Evolutionary conservation across 2,888 invertebrate species (phyloP).

Genomic region (Diarsia rubi): DNA sequence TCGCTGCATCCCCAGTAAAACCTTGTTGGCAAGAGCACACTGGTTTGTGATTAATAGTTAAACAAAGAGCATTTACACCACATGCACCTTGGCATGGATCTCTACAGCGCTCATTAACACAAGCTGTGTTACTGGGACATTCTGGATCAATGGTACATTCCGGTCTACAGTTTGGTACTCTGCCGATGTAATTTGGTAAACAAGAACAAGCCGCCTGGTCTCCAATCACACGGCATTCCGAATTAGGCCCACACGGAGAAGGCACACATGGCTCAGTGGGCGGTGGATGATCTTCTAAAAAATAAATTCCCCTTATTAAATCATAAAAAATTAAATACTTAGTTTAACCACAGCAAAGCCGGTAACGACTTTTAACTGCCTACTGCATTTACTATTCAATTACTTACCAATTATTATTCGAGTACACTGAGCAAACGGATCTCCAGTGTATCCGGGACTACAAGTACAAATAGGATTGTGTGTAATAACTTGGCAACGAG

Average conservation of each 20-base stretch:
- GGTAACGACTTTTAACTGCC: neutral
- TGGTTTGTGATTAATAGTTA: slow-evolving; percentile 95
- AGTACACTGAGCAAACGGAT: slow-evolving; percentile 94
- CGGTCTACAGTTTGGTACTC: slow-evolving; percentile 96
- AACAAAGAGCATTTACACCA: slow-evolving; percentile 95
- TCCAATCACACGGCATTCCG: slow-evolving; percentile 95
- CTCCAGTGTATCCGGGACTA: slow-evolving; percentile 94
- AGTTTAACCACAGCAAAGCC: neutral
- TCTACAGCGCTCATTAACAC: slow-evolving; percentile 95
- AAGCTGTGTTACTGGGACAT: slow-evolving; percentile 95
- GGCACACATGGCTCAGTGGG: slow-evolving; percentile 93
- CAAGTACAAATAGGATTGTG: slow-evolving; percentile 97
- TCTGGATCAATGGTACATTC: slow-evolving; percentile 95
- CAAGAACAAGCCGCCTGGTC: slow-evolving; percentile 97
- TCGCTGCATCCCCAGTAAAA: slow-evolving; percentile 95
- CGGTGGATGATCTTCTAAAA: slow-evolving; percentile 68
- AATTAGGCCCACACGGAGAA: slow-evolving; percentile 96
- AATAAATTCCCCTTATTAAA: neutral
- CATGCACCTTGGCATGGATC: slow-evolving; percentile 96
- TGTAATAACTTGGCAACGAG: slow-evolving; percentile 95
- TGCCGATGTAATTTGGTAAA: slow-evolving; percentile 94
- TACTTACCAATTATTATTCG: slow-evolving; percentile 91
- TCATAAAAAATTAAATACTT: neutral
- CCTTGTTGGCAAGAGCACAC: slow-evolving; percentile 96
- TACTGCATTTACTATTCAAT: neutral